A percentile compares a stretch with the other conserved stretches of the same genome.
Evolutionary conservation across 2,888 invertebrate species (phyloP).

Genomic region (Chrysopilus asiliformis): DNA sequence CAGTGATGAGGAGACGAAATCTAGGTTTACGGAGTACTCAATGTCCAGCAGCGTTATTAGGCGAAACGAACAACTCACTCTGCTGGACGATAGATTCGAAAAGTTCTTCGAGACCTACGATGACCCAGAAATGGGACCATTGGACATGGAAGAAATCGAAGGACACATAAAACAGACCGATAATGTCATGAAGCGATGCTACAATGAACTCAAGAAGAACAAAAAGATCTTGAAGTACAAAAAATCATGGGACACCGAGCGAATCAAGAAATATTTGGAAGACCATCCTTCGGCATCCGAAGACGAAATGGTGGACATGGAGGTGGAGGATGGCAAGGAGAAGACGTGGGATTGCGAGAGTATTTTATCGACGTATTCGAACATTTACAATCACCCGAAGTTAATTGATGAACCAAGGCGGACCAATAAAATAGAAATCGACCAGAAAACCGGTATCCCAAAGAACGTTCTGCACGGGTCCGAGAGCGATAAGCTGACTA

Average conservation of each 20-base stretch:
- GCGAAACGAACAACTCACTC: constrained; percentile 66
- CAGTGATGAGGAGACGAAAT: constrained; percentile 63
- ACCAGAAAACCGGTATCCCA: constrained; percentile 61
- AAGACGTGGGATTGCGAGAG: constrained; percentile 86
- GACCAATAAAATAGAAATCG: constrained; percentile 52
- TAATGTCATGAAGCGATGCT: constrained; percentile 54
- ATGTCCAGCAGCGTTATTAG: constrained; percentile 83
- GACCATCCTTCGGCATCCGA: too few species aligned
- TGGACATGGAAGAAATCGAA: constrained; percentile 85
- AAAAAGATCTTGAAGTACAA: constrained; percentile 42
- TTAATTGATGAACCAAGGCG: constrained; percentile 57
- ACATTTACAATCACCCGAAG: constrained; percentile 84
- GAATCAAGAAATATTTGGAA: constrained; percentile 27
- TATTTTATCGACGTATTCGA: constrained; percentile 80
- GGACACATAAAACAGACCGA: constrained; percentile 42
- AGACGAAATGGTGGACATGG: constrained; percentile 42
- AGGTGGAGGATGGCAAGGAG: constrained; percentile 47
- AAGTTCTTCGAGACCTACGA: constrained; percentile 74
- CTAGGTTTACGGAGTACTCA: constrained; percentile 84
- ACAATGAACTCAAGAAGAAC: constrained; percentile 59
- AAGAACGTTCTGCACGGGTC: constrained; percentile 45
- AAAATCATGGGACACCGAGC: constrained; percentile 40
- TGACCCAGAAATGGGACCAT: constrained; percentile 74
- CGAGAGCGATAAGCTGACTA: constrained; percentile 49
- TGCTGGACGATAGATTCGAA: constrained; percentile 82